Evolutionary conservation across 2,797 vertebrate genomes (phyloP), one percentile per base, ranked within the genome.

Genomic region (Peromyscus nudipes): DNA sequence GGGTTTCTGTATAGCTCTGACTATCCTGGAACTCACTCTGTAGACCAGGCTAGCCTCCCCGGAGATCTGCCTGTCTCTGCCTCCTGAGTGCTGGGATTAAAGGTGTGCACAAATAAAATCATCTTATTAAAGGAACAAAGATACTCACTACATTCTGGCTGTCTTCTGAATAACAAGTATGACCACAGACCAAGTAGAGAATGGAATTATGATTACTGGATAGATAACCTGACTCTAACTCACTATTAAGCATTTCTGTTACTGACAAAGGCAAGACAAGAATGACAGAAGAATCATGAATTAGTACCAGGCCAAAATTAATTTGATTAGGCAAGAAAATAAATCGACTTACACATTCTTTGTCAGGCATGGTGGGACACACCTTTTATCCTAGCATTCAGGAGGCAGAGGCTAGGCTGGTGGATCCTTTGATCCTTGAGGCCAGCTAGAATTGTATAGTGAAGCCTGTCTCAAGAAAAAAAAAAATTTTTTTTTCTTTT

Each of bases 281-380:
- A 89, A 83, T 83, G 60, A 88, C n/a, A 73, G 57, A 95, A 67
- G 37, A 96, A 95, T 80, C 46, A 86, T 81, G 52, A 93, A 67
- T 62, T 71, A 93, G 64, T 34, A 95, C 62, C 46, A 96, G 73
- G 46, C 4, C 31, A 57, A 96, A 93, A 93, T 76, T 89, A 73
- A 89, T 52, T 83, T 89, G 77, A 93, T 96, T 71, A 96, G 55
- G 17, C 73, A 95, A 93, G 43, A 19, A 89, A 88, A 85, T n/a
- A 57, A 86, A 87, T 13, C 19, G 34, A 73, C 34, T 87, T 87
- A 40, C 8, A 52, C 3, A 55, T n/a, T 86, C 43, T 49, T 86
- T 69, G 40, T 31, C 62, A 85, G 67, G 49, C 23, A 17, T 37
- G 65, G 31, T 55, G 67, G 17, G 46, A 16, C 65, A 71, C 25